A percentile compares a stretch with the other conserved stretches of the same genome.
Conservation (phyloP, 2,113 vertebrate species). For the Motacilla alba region DNA sequence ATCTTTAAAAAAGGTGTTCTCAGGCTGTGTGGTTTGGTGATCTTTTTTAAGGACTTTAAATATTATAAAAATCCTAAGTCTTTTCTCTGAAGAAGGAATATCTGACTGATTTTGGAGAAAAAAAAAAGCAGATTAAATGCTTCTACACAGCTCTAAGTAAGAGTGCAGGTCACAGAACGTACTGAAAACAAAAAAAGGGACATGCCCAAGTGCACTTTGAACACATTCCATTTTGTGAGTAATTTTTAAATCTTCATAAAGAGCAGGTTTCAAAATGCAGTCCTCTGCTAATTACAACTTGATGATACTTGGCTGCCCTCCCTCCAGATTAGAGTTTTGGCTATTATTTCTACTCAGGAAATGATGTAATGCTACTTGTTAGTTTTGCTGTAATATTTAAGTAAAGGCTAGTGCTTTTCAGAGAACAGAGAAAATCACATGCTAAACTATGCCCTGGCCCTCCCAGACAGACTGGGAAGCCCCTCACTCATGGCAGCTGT, state of each 20-base stretch:
- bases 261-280: not conserved
- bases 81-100: not conserved
- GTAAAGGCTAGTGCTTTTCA: not conserved
- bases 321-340: not conserved
- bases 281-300: conserved; percentile 6
- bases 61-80: not conserved
- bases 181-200: not conserved
- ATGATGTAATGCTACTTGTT: not conserved
- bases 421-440: not conserved
- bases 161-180: not conserved
- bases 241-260: not conserved
- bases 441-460: not conserved
- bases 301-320: not conserved
- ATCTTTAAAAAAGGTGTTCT: not conserved
- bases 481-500: not conserved
- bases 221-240: not conserved
- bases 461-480: not conserved
- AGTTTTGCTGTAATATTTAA: not conserved
- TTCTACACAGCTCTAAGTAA: not conserved
- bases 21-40: not conserved
- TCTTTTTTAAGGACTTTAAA: not conserved
- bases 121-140: not conserved
- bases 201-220: not conserved
- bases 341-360: not conserved
- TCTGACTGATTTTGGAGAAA: not conserved